A percentile compares a stretch with the other conserved stretches of the same genome.
Conservation (phyloP, 2,113 vertebrate genomes). For the Charadrius vociferus region DNA sequence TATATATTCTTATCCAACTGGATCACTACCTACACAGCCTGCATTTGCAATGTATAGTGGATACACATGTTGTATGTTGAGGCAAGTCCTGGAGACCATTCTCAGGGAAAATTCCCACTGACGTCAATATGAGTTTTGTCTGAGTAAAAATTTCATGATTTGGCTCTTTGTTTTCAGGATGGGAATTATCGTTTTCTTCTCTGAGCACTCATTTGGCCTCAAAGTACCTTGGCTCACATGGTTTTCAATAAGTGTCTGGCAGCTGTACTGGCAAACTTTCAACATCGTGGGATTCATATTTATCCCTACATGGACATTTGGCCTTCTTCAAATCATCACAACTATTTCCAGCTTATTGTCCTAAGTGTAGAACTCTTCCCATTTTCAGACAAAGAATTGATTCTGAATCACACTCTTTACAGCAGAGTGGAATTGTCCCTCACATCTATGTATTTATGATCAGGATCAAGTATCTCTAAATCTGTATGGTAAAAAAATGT, state of each 20-base stretch:
- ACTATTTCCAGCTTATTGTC: constrained; percentile 51
- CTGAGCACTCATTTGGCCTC: constrained; percentile 30
- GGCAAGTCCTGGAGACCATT: not conserved
- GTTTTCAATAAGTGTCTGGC: constrained; percentile 65
- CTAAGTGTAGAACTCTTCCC: not conserved
- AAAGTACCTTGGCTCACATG: constrained; percentile 36
- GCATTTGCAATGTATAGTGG: not conserved
- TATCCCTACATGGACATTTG: constrained; percentile 55
- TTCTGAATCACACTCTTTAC: not conserved
- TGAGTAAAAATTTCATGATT: not conserved
- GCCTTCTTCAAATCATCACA: constrained; percentile 2
- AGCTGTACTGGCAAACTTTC: constrained; percentile 47
- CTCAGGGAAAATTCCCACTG: not conserved
- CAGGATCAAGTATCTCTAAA: not conserved
- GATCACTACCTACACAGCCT: not conserved
- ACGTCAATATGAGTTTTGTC: not conserved
- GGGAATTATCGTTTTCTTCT: constrained; percentile 6
- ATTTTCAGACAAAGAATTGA: not conserved
- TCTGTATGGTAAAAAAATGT: not conserved
- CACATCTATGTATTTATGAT: not conserved
- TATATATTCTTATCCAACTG: not conserved
- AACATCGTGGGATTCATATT: not conserved
- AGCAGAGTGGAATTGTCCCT: not conserved
- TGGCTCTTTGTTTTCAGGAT: constrained; percentile 14
- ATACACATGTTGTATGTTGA: not conserved